Evolutionary conservation across 92 coral and sea anemone genomes (phyloP).

Genomic region (Blastomussa wellsi): DNA sequence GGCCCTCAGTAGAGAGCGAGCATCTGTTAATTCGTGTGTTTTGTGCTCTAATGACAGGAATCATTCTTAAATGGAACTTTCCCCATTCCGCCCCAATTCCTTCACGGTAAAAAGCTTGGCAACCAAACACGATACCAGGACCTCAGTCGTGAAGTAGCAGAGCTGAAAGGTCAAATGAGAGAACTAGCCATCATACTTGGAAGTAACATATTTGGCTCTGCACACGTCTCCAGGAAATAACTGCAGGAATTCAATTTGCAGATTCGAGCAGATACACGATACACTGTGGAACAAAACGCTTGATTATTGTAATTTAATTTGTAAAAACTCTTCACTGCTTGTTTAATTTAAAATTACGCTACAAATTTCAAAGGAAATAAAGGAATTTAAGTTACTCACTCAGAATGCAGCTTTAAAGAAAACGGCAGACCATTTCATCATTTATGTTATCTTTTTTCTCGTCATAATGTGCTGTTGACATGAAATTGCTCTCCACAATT

Average conservation of each 20-base stretch:
- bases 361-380: not conserved
- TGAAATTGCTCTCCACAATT: not conserved
- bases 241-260: not conserved
- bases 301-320: not conserved
- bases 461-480: too few relatives aligned
- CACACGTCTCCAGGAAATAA: constrained; percentile 11
- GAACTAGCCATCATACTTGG: constrained; percentile 53
- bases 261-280: too few relatives aligned
- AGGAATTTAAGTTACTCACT: not conserved
- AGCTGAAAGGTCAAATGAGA: constrained; percentile 57
- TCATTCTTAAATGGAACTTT: constrained; percentile 52
- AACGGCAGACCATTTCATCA: not conserved
- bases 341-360: not conserved
- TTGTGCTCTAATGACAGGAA: constrained; percentile 33
- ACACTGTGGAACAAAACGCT: not conserved
- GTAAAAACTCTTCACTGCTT: not conserved
- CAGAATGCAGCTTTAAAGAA: not conserved
- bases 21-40: not conserved
- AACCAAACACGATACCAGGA: constrained; percentile 48
- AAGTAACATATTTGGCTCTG: constrained; percentile 17
- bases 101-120: constrained; percentile 4
- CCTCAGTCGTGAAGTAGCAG: constrained; percentile 46
- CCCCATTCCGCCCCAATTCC: constrained; percentile 25
- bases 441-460: too few relatives aligned
- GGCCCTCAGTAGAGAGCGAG: not conserved